Evolutionary conservation across 2,797 vertebrate species (phyloP).

Genomic region (Hippopotamyrus pictus): DNA sequence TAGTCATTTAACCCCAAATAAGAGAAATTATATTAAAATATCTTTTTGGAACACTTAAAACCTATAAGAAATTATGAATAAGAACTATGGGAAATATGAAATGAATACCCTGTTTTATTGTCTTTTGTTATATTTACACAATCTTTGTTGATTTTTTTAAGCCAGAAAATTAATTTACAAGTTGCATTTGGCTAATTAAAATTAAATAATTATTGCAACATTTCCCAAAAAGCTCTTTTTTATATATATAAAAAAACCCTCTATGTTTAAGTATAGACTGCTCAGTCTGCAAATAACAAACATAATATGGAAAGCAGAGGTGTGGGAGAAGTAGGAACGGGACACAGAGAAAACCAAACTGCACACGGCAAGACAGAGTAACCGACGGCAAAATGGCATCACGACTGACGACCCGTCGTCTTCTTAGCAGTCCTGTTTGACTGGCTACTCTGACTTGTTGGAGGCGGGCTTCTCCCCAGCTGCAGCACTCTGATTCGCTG

Average conservation of each 20-base stretch:
- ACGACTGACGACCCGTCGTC: neutral
- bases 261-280: neutral
- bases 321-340: neutral
- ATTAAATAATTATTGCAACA: neutral
- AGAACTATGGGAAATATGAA: slow-evolving; percentile 11
- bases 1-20: neutral
- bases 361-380: neutral
- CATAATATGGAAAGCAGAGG: neutral
- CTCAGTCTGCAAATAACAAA: neutral
- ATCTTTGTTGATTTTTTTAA: neutral
- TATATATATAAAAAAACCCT: neutral
- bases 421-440: neutral
- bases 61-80: slow-evolving; percentile 17
- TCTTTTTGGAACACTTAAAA: slow-evolving; percentile 13
- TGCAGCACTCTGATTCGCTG: slow-evolving; percentile 32
- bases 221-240: neutral
- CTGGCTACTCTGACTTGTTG: slow-evolving; percentile 48
- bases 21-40: slow-evolving; percentile 19
- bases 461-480: slow-evolving; percentile 35
- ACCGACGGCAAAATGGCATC: slow-evolving; percentile 11
- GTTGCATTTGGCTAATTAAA: neutral
- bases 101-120: neutral
- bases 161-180: neutral
- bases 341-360: neutral
- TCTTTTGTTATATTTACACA: slow-evolving; percentile 6